Evolutionary conservation across 2,888 invertebrate species (phyloP).

Genomic region (Hesperia comma): DNA sequence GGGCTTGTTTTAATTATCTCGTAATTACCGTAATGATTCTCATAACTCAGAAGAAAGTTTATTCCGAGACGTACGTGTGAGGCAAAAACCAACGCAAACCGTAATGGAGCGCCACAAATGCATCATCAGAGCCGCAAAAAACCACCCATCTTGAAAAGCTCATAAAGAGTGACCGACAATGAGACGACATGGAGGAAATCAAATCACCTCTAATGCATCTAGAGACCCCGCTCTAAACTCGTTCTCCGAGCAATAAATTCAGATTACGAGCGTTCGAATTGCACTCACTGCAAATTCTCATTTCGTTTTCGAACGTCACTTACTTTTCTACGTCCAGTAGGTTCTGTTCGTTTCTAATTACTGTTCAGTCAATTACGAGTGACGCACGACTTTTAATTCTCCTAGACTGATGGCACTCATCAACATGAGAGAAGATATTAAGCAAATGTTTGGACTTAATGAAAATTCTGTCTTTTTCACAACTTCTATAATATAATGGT

Average conservation of each 20-base stretch:
- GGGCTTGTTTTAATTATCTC: not conserved
- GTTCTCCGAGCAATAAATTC: slow-evolving; percentile 63
- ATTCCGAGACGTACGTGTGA: not conserved
- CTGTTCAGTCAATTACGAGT: slow-evolving; percentile 37
- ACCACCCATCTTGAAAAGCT: slow-evolving; percentile 28
- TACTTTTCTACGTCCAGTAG: slow-evolving; percentile 42
- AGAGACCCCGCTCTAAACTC: slow-evolving; percentile 39
- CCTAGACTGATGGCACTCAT: slow-evolving; percentile 6
- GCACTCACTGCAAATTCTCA: slow-evolving; percentile 64
- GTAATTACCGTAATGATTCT: not conserved
- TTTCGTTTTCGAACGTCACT: slow-evolving; percentile 54
- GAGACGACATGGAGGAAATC: slow-evolving; percentile 53
- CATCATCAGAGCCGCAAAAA: not conserved
- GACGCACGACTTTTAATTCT: slow-evolving; percentile 20
- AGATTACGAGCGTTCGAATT: slow-evolving; percentile 57
- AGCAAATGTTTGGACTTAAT: slow-evolving; percentile 5
- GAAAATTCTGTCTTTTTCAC: not conserved
- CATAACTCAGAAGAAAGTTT: not conserved
- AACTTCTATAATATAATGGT: too few species aligned
- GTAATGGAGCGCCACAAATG: slow-evolving; percentile 3
- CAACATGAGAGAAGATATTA: not conserved
- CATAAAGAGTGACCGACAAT: slow-evolving; percentile 45
- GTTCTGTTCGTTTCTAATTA: slow-evolving; percentile 39
- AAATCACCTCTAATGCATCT: slow-evolving; percentile 54
- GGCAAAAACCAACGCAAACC: not conserved